phyloP scores from a whole-genome alignment of 2,113 vertebrate genomes.

The Hemiprocne comata region DNA sequence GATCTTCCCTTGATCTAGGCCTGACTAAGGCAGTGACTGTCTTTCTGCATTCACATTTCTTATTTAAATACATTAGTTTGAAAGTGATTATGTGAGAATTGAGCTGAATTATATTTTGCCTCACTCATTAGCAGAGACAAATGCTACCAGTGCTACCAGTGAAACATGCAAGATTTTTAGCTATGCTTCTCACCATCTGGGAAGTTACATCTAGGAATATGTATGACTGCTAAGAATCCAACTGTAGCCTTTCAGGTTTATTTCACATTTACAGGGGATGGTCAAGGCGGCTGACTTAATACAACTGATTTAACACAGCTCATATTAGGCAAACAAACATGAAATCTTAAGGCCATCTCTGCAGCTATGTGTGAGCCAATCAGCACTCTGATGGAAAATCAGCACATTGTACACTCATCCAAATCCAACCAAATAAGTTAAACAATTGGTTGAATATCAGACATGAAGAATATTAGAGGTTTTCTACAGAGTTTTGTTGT shows the following conservation, averaged over 20 bases:
- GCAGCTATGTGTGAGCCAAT: background rate
- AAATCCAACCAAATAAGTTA: background rate
- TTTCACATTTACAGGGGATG: background rate
- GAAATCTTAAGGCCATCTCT: background rate
- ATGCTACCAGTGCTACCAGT: background rate
- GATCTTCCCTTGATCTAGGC: background rate
- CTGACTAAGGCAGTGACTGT: background rate
- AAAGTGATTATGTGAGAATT: background rate
- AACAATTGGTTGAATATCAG: background rate
- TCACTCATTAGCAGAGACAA: background rate
- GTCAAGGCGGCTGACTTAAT: background rate
- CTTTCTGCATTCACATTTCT: background rate
- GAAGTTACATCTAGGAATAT: background rate
- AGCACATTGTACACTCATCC: background rate
- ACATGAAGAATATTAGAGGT: background rate
- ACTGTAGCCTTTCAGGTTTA: background rate
- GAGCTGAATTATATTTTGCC: background rate
- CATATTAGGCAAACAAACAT: background rate
- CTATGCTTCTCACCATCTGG: background rate
- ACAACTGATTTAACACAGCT: background rate
- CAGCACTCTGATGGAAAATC: background rate
- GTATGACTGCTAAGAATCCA: background rate
- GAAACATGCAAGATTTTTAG: background rate
- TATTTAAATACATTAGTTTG: background rate
- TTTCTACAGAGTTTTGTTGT: background rate